phyloP scores from a whole-genome alignment of 2,888 invertebrate genomes.

The Chaitophorus viminalis region DNA sequence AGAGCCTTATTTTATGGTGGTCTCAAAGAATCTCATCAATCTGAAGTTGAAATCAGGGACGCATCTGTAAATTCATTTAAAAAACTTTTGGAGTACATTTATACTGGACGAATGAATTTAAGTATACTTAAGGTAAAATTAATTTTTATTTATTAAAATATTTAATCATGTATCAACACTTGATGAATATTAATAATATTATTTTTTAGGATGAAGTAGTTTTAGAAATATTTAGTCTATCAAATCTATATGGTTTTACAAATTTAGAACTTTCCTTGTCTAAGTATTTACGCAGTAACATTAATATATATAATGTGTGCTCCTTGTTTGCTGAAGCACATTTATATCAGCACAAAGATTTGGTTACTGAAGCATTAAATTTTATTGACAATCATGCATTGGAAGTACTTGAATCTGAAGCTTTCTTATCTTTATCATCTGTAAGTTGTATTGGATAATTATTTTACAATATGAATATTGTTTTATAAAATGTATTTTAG shows the following conservation, averaged over 20 bases:
- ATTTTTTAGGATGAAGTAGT: constrained; percentile 67
- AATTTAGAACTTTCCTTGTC: constrained; percentile 92
- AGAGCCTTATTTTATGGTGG: constrained; percentile 74
- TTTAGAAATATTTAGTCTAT: constrained; percentile 76
- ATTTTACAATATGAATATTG: background rate
- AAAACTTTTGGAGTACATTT: constrained; percentile 92
- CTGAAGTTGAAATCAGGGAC: constrained; percentile 85
- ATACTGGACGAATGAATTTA: constrained; percentile 81
- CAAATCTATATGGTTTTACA: constrained; percentile 95
- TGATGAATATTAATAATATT: background rate
- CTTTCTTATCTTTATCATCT: constrained; percentile 84
- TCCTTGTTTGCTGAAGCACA: constrained; percentile 93
- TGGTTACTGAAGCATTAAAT: constrained; percentile 82
- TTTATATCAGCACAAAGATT: constrained; percentile 73
- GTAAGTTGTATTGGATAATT: constrained; percentile 69
- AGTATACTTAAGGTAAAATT: constrained; percentile 71
- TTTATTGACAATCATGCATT: constrained; percentile 91
- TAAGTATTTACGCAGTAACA: constrained; percentile 88
- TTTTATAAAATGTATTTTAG: constrained; percentile 67
- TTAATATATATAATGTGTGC: constrained; percentile 90
- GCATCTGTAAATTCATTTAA: constrained; percentile 87
- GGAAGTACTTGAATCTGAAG: constrained; percentile 84
- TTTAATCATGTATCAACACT: background rate
- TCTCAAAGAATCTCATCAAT: constrained; percentile 74
- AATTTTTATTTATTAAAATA: background rate